These are phyloP conservation scores for Salticus scenicus DNA, from an alignment of 2,888 invertebrate genomes.

Conservation along the genomic window DNA sequence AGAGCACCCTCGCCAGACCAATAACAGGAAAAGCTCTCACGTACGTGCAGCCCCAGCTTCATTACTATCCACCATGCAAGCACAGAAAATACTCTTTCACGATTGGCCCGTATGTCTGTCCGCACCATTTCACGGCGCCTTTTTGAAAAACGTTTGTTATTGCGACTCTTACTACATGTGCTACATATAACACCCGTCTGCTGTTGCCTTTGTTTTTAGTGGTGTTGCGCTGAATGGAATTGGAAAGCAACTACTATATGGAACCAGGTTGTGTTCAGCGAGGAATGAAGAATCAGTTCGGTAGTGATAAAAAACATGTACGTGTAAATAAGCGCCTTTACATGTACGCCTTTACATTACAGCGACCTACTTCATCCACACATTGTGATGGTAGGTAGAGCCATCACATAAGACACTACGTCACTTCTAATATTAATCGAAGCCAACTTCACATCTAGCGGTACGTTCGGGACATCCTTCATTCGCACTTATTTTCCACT, in stretches of 20 bases:
- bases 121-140: too few relatives aligned
- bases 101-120: too few relatives aligned
- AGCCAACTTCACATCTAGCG: too few relatives aligned
- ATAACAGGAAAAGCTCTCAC: background rate
- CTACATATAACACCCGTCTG: background rate
- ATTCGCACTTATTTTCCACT: background rate
- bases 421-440: too few relatives aligned
- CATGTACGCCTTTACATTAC: background rate
- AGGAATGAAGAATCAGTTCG: background rate
- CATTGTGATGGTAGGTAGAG: background rate
- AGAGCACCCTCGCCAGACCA: constrained; percentile 5
- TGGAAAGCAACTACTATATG: background rate
- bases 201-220: background rate
- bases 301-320: background rate
- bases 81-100: background rate
- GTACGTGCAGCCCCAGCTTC: constrained; percentile 6
- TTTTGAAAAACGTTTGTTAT: too few relatives aligned
- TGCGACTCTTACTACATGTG: background rate
- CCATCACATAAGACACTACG: too few relatives aligned
- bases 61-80: constrained; percentile 4
- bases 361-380: background rate
- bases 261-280: background rate
- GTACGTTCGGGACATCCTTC: too few relatives aligned
- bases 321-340: background rate
- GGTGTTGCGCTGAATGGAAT: background rate